Evolutionary conservation across 1,140 invertebrate genomes (phyloP).

Genomic region (Lordiphosa collinella): DNA sequence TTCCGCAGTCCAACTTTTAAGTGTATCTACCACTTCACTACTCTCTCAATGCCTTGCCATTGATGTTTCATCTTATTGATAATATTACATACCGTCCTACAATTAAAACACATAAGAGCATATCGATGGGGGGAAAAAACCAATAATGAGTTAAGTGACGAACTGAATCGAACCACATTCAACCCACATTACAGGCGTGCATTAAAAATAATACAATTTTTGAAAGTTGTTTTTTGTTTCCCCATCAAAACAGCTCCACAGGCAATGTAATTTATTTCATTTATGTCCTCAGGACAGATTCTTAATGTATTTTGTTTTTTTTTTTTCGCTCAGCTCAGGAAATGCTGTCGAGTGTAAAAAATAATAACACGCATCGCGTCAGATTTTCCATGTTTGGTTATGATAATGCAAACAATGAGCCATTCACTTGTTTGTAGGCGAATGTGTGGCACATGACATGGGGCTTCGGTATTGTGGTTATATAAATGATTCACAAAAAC

Average conservation of each 20-base stretch:
- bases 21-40: too few relatives aligned
- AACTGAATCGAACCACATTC: constrained; percentile 39
- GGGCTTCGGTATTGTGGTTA: constrained; percentile 28
- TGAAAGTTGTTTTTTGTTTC: constrained; percentile 31
- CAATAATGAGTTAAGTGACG: constrained; percentile 61
- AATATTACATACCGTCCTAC: constrained; percentile 11
- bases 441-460: constrained; percentile 7
- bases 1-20: too few relatives aligned
- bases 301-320: too few relatives aligned
- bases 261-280: constrained; percentile 30
- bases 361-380: constrained; percentile 62
- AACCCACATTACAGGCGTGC: constrained; percentile 35
- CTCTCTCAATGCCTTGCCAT: too few relatives aligned
- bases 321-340: constrained; percentile 27
- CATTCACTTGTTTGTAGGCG: constrained; percentile 27
- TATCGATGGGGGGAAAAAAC: constrained; percentile 15
- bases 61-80: neutral
- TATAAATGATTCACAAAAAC: constrained; percentile 53
- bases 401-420: constrained; percentile 65
- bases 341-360: constrained; percentile 56
- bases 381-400: constrained; percentile 67
- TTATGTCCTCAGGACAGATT: too few relatives aligned
- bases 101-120: constrained; percentile 31
- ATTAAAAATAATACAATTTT: constrained; percentile 67
- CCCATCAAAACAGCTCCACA: too few relatives aligned